Evolutionary conservation across 2,113 vertebrate species (phyloP).

Genomic region (Gnathonemus longibarbis): DNA sequence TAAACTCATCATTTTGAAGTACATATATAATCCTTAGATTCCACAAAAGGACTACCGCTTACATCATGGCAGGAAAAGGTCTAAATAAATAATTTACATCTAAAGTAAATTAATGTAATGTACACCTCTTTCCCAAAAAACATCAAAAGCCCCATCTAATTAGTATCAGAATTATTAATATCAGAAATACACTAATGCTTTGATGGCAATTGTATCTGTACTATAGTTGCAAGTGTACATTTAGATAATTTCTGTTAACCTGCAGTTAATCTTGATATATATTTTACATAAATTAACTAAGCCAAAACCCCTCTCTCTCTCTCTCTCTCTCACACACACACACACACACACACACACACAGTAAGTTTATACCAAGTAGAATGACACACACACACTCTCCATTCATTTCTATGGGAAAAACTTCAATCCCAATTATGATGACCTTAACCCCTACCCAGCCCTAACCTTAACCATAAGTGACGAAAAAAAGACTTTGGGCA

Average conservation of each 20-base stretch:
- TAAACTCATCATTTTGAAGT: not conserved
- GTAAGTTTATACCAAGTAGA: too few species aligned
- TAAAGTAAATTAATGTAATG: not conserved
- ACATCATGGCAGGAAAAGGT: not conserved
- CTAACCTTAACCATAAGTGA: not conserved
- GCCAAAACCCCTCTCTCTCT: not conserved
- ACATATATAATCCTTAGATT: not conserved
- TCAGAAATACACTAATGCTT: not conserved
- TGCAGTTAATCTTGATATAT: not conserved
- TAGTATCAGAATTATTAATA: not conserved
- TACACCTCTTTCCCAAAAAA: not conserved
- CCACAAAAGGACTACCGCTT: not conserved
- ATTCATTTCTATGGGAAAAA: not conserved
- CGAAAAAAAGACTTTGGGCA: not conserved
- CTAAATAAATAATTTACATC: not conserved
- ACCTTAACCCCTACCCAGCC: not conserved
- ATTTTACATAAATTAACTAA: not conserved
- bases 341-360: not conserved
- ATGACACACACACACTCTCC: not conserved
- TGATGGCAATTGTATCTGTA: too few species aligned
- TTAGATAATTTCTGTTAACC: not conserved
- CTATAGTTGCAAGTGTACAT: not conserved
- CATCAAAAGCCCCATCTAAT: not conserved
- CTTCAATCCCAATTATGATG: not conserved
- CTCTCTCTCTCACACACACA: too few species aligned